Percentiles rank a stretch among this genome's conserved stretches.
Evolutionary conservation across 2,888 invertebrate genomes (phyloP).

Genomic region (Meandrusa payeni): DNA sequence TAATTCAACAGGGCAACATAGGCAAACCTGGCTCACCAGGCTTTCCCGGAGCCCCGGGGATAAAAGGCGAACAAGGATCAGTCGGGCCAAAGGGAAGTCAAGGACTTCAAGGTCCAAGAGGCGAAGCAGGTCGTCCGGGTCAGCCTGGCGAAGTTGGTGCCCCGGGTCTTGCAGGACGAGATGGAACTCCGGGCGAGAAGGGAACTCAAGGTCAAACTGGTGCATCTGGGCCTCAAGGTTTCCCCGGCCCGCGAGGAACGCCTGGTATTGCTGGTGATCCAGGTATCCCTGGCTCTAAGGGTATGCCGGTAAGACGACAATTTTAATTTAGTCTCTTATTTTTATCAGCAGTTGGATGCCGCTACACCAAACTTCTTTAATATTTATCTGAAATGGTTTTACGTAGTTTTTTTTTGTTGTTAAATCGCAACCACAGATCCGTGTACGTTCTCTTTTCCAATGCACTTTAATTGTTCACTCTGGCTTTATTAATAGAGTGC

Average conservation of each 20-base stretch:
- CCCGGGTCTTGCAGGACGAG: constrained; percentile 88
- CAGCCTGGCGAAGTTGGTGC: constrained; percentile 88
- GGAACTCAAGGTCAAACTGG: constrained; percentile 88
- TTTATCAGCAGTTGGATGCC: too few species aligned
- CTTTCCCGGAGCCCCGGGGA: constrained; percentile 90
- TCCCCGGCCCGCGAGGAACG: constrained; percentile 89
- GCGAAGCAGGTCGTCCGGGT: constrained; percentile 90
- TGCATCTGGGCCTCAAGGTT: constrained; percentile 88
- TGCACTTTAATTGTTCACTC: too few species aligned
- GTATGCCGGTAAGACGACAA: constrained; percentile 81
- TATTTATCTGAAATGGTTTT: too few species aligned
- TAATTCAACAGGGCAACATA: constrained; percentile 83
- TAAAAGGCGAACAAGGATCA: constrained; percentile 89
- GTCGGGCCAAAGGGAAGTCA: constrained; percentile 90
- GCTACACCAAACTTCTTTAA: too few species aligned
- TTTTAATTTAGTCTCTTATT: constrained; percentile 14
- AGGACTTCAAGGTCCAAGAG: constrained; percentile 90
- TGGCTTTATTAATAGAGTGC: too few species aligned
- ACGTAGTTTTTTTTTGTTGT: too few species aligned
- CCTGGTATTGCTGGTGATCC: constrained; percentile 88
- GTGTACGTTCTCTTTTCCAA: too few species aligned
- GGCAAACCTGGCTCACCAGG: constrained; percentile 93
- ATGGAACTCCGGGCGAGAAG: constrained; percentile 90
- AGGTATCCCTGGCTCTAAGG: constrained; percentile 88
- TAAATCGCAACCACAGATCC: too few species aligned